Base-by-base conservation (phyloP, 2,888 invertebrate genomes). In the Orthosia incerta region DNA sequence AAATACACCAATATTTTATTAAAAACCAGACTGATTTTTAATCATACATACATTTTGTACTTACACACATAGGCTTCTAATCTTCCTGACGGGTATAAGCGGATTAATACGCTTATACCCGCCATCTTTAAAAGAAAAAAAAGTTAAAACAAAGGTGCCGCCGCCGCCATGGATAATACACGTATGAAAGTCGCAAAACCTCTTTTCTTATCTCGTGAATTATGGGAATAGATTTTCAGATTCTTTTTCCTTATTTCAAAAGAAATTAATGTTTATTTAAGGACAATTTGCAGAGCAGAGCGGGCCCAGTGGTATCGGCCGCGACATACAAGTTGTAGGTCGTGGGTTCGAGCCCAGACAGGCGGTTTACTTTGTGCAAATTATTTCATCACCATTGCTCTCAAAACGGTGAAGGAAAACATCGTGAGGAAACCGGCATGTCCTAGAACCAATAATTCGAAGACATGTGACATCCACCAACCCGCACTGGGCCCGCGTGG, bases 31-130 rank as follows among this genome's bases (percentile, higher is more conserved):
- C 5, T 18, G 3, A 4, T 39, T 61, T 20, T 15, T 13, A 15
- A 39, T 26, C 1, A 67, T 31, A 31, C 64, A 66, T 56, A 45
- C 45, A 39, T 39, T 31, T 69, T 20, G 18, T 16, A 23, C 31
- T 71, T 39, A n/a, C 16, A 60, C 20, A 20, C 16, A 60, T 15
- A n/a, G 60, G 53, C 26, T 76, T 68, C 18, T 60, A 39, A 76
- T 76, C 53, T 20, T 55, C 26, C 23, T n/a, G 53, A 55, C 53
- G 53, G n/a, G n/a, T n/a, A n/a, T n/a, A n/a, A n/a, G n/a, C n/a
- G n/a, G 53, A 76, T 46, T 74, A 76, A 76, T 76, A 80, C 75
- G 20, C 76, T 64, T 76, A 80, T 23, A 31, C 16, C 53, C n/a
- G 50, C 63, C 63, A 60, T 80, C 16, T 74, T 74, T n/a, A 26